Evolutionary conservation across 2,888 invertebrate genomes (phyloP).

Genomic region (Lycophotia porphyrea): DNA sequence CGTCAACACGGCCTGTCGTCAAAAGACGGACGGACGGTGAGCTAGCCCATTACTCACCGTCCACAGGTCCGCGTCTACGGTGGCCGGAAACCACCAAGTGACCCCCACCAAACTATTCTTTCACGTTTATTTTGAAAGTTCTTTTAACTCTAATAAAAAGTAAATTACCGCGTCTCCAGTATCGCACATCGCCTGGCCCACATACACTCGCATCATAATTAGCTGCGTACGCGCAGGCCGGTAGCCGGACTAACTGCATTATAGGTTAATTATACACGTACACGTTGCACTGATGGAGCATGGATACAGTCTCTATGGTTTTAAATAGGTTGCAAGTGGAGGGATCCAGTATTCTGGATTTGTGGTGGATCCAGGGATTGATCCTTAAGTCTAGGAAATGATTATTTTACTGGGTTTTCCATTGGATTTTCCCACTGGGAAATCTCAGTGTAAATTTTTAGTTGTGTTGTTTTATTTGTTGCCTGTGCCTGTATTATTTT

Average conservation of each 20-base stretch:
- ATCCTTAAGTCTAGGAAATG: neutral
- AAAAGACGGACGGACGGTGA: too few species aligned
- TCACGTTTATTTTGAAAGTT: neutral
- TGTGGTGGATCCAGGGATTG: neutral
- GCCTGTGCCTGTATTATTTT: too few species aligned
- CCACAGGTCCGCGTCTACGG: too few species aligned
- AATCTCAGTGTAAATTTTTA: too few species aligned
- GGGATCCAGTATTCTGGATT: too few species aligned
- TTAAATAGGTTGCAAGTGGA: neutral
- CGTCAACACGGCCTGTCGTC: too few species aligned
- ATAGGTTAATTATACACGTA: slow-evolving; percentile 26
- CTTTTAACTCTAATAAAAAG: neutral
- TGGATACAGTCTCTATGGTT: neutral
- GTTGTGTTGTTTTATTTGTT: too few species aligned
- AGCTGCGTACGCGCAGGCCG: slow-evolving; percentile 64
- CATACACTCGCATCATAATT: slow-evolving; percentile 69
- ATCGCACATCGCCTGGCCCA: slow-evolving; percentile 59
- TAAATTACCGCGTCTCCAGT: slow-evolving; percentile 59
- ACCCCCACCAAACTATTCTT: neutral
- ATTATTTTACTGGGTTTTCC: neutral
- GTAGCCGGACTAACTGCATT: slow-evolving; percentile 58
- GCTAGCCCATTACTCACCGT: too few species aligned
- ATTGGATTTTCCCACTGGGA: too few species aligned
- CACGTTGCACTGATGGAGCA: slow-evolving; percentile 9
- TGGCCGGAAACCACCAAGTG: too few species aligned